phyloP scores from a whole-genome alignment of 2,113 vertebrate genomes.

The Aldabrachelys gigantea region DNA sequence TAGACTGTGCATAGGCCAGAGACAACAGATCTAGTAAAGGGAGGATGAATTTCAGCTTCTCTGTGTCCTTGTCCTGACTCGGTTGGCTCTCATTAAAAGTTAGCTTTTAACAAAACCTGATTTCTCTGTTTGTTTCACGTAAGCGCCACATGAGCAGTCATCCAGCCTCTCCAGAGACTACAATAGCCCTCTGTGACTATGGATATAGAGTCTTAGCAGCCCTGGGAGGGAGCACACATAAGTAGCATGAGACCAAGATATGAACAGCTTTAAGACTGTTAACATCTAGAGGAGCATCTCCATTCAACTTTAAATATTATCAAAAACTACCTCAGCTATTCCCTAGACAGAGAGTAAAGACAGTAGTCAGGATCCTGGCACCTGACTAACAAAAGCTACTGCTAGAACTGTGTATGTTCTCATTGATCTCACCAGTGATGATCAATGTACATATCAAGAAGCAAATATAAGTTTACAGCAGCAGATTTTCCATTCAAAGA shows the following conservation, averaged over 20 bases:
- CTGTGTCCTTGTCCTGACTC: background rate
- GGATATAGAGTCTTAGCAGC: background rate
- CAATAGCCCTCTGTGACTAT: background rate
- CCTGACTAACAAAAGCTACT: background rate
- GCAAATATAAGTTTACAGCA: background rate
- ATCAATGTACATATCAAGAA: background rate
- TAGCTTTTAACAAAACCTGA: background rate
- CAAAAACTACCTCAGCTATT: background rate
- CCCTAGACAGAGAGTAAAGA: background rate
- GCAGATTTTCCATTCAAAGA: background rate
- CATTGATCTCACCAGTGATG: background rate
- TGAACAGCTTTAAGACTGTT: background rate
- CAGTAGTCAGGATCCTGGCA: background rate
- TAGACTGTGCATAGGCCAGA: background rate
- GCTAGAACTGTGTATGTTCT: background rate
- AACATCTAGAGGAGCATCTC: background rate
- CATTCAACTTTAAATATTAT: background rate
- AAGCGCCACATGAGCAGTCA: background rate
- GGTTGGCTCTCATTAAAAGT: background rate
- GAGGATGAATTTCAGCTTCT: background rate
- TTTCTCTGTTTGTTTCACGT: background rate
- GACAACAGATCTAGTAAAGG: background rate
- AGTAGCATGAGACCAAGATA: background rate
- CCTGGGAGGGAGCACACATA: background rate
- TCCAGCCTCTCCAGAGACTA: background rate